A percentile compares a stretch with the other conserved stretches of the same genome.
Evolutionary conservation across 2,797 vertebrate species (phyloP).

Genomic region (Emydoidea blandingii): DNA sequence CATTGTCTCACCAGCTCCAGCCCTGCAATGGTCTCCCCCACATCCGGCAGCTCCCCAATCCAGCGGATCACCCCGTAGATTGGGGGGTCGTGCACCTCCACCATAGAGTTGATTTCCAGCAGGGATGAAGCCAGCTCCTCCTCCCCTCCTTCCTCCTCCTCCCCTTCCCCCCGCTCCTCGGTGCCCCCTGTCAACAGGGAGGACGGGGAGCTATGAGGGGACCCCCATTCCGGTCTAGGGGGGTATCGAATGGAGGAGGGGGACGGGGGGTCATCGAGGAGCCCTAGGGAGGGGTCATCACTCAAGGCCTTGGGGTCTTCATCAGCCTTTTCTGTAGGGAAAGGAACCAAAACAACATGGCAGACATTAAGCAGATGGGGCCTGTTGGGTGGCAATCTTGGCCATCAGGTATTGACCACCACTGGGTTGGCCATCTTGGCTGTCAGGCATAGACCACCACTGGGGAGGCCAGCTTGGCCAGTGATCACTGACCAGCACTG

Average conservation of each 20-base stretch:
- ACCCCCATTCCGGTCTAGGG: not conserved
- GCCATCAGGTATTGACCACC: not conserved
- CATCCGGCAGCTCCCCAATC: constrained; percentile 82
- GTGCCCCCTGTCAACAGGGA: not conserved
- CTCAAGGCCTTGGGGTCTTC: not conserved
- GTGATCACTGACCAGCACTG: too few species aligned
- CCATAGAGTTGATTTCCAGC: constrained; percentile 86
- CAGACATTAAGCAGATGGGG: not conserved
- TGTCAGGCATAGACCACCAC: too few species aligned
- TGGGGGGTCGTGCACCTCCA: constrained; percentile 88
- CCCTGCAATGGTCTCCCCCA: constrained; percentile 81
- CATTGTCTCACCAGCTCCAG: constrained; percentile 84
- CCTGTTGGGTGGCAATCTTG: not conserved
- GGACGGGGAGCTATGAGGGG: not conserved
- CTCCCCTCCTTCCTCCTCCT: not conserved
- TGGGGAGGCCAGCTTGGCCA: too few species aligned
- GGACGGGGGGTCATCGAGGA: not conserved
- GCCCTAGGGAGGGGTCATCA: not conserved
- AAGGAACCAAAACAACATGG: constrained; percentile 6
- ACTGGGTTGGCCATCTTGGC: not conserved
- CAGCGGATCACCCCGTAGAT: constrained; percentile 88
- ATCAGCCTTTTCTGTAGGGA: constrained; percentile 29
- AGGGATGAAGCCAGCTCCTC: not conserved
- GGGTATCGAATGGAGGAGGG: constrained; percentile 21
- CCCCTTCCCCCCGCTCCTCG: not conserved